Base-by-base conservation (phyloP, 2,888 invertebrate genomes). In the Zaprionus bogoriensis region DNA sequence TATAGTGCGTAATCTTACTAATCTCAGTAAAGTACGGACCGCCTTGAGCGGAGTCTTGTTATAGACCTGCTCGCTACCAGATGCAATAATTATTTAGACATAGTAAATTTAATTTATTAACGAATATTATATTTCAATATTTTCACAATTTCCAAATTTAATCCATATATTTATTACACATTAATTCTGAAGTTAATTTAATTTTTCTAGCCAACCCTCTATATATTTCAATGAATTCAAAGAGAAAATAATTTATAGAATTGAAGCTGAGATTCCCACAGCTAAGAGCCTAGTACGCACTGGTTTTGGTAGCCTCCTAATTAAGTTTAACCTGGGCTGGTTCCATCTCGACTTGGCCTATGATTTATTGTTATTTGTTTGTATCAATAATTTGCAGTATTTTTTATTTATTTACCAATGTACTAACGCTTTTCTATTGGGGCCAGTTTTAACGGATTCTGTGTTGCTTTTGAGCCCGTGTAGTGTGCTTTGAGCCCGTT, bases 351-450 rank as follows among this genome's bases (percentile, higher is more conserved):
- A 63, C 14, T 25, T 42, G n/a, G 14, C 41, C 25, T 42, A 25
- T 48, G 54, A 64, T 42, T 67, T 22, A 20, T 20, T 20, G 41
- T 23, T 4, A 19, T 7, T 9, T 51, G 39, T 57, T 54, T 51
- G 72, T 76, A 64, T 55, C 30, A 53, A 52, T 64, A 58, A 45
- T 71, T 32, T 57, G n/a, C n/a, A n/a, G n/a, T n/a, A n/a, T 55
- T 28, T 48, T 65, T 69, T 42, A 41, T 48, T 62, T 64, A 38
- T 39, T 64, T n/a, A n/a, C n/a, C n/a, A 39, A 44, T 50, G 6
- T 78, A 75, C 79, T 79, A 79, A 79, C 77, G 76, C 76, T 75
- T 79, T 75, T 65, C 42, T 17, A 66, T 63, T 54, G 51, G 53
- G 42, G 54, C 27, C 63, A 60, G 38, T 51, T 27, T 52, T 58